Evolutionary conservation across 1,140 invertebrate genomes (phyloP).

Genomic region (fruit fly (Drosophila melanogaster)): DNA sequence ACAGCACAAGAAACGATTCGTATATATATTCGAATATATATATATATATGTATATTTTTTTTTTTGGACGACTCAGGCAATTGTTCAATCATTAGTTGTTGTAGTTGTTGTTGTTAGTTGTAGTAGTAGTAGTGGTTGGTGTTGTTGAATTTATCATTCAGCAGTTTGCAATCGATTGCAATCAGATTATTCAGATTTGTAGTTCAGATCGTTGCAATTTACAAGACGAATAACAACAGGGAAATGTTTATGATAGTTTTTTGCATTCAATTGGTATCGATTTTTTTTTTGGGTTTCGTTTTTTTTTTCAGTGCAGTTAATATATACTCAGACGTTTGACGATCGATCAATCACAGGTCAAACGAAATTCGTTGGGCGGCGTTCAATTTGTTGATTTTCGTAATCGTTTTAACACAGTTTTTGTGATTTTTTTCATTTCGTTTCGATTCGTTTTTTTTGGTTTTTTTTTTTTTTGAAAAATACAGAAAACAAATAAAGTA

Average conservation of each 20-base stretch:
- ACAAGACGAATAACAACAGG: constrained; percentile 31
- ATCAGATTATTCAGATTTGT: constrained; percentile 46
- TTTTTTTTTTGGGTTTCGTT: constrained; percentile 17
- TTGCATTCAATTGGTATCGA: constrained; percentile 12
- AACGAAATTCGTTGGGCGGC: constrained; percentile 54
- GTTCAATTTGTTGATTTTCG: constrained; percentile 48
- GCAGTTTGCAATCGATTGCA: constrained; percentile 37
- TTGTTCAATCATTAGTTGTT: constrained; percentile 48
- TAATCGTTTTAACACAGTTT: constrained; percentile 39
- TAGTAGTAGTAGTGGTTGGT: constrained; percentile 36
- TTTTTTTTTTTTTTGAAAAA: constrained; percentile 54
- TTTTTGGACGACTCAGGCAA: constrained; percentile 45
- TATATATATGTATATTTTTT: constrained; percentile 10
- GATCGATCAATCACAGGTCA: constrained; percentile 51
- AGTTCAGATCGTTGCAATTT: constrained; percentile 40
- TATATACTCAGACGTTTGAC: constrained; percentile 27
- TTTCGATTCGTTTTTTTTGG: background rate
- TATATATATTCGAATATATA: constrained; percentile 2
- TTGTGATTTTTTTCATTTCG: background rate
- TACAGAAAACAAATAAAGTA: constrained; percentile 73
- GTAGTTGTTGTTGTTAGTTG: constrained; percentile 45
- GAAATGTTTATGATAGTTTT: constrained; percentile 35
- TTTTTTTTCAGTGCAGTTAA: constrained; percentile 34
- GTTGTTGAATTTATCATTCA: constrained; percentile 47
- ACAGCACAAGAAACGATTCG: constrained; percentile 53